Evolutionary conservation across 2,113 vertebrate genomes (phyloP).

Genomic region (Vombatus ursinus): DNA sequence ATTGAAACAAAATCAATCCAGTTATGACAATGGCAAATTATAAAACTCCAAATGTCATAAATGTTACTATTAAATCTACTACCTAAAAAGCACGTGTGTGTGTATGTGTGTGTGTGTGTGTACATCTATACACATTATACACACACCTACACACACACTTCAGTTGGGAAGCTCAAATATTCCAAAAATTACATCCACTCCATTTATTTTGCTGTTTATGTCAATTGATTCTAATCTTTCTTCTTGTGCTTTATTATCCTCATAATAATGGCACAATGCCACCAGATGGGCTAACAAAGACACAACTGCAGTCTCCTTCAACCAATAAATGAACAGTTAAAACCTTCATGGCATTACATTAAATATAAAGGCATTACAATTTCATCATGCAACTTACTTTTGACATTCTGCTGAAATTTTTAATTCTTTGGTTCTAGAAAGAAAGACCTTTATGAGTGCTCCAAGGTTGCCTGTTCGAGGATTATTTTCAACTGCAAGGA

Average conservation of each 20-base stretch:
- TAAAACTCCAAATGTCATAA: constrained; percentile 21
- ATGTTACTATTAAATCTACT: constrained; percentile 7
- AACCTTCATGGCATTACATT: neutral
- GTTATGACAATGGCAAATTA: neutral
- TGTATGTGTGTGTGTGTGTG: constrained; percentile 23
- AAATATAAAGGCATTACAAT: neutral
- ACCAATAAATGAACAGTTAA: constrained; percentile 4
- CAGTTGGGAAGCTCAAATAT: constrained; percentile 30
- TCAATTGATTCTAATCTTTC: constrained; percentile 39
- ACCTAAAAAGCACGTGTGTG: constrained; percentile 24
- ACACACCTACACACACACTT: neutral
- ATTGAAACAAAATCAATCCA: constrained; percentile 30
- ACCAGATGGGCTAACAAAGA: constrained; percentile 16
- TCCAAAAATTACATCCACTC: constrained; percentile 40
- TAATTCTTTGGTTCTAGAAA: constrained; percentile 97
- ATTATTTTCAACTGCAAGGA: constrained; percentile 94
- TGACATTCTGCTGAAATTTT: constrained; percentile 99
- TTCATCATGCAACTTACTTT: constrained; percentile 89
- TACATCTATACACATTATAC: neutral
- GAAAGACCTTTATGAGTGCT: constrained; percentile 94
- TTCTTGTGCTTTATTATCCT: constrained; percentile 10
- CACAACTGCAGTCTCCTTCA: neutral
- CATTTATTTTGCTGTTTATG: neutral
- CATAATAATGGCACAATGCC: constrained; percentile 32
- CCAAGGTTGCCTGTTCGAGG: constrained; percentile 95